Base-by-base conservation (phyloP, 2,113 vertebrate genomes). In the Baryphthengus martii region DNA sequence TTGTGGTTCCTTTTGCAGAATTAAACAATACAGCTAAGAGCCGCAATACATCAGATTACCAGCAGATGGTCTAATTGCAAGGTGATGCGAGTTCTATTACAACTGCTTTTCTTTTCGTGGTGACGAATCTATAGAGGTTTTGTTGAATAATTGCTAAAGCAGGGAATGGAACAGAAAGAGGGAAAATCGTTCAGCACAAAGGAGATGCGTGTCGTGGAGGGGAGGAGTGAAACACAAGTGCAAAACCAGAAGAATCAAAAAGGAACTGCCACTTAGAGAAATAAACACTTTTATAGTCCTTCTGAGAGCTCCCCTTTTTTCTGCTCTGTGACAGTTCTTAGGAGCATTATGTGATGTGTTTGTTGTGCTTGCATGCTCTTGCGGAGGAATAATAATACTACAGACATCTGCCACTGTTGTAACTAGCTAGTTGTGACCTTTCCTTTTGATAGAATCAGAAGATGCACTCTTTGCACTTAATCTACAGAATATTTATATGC, bases 41-140 rank as follows among this genome's bases (percentile, higher is more conserved):
- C 21, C 0, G 0, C 39, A 85, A 37, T 88, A 59, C 55, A 19
- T 88, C 40, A 56, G 52, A 56, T 96, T 90, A 49, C 78, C 85
- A 90, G 90, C 90, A 94, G 92, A 84, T 92, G 90, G 68, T 94
- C 76, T 90, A 55, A 95, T 72, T 85, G 55, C 63, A 86, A 59
- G 63, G 73, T 72, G 77, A 37, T 85, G 28, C 3, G 40, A 45
- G 74, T 82, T 85, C 15, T 82, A 0, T 76, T 88, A 39, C 28
- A 45, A 15, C 58, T 77, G 39, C 52, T 67, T 92, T 85, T 80
- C 25, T 78, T 91, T 85, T 58, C 80, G 58, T 78, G 76, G 9
- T 74, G 52, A 23, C 50, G 31, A 44, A 39, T 74, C 15, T 49
- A 25, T n/a, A 31, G 89, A 53, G 76, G 31, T 52, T 93, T 86